phyloP scores from a whole-genome alignment of 92 coral and sea anemone genomes.

The Desmophyllum pertusum region DNA sequence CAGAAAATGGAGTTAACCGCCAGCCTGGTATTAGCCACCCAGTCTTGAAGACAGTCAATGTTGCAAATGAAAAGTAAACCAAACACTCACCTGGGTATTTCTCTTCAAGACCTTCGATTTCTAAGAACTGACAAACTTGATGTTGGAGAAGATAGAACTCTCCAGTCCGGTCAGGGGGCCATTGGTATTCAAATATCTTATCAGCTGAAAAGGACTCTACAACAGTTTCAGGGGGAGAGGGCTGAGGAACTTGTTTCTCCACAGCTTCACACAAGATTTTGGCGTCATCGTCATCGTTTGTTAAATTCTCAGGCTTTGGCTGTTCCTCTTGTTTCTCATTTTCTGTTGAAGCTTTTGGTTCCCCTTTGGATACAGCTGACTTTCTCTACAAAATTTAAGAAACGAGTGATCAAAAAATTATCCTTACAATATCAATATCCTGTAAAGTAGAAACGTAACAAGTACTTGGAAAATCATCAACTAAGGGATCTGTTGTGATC shows the following conservation, averaged over 20 bases:
- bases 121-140: conserved; percentile 87
- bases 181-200: conserved; percentile 80
- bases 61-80: background rate
- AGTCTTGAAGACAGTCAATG: background rate
- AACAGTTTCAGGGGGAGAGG: conserved; percentile 19
- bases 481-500: too few species aligned
- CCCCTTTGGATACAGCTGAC: conserved; percentile 26
- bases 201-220: conserved; percentile 36
- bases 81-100: conserved; percentile 71
- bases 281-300: background rate
- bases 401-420: background rate
- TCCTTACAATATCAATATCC: too few species aligned
- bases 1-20: background rate
- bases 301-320: background rate
- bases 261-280: conserved; percentile 7
- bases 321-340: conserved; percentile 19
- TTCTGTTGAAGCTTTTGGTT: conserved; percentile 22
- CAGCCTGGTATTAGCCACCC: background rate
- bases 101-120: conserved; percentile 52
- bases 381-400: conserved; percentile 18
- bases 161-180: conserved; percentile 95
- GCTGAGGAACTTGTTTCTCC: conserved; percentile 13
- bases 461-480: too few species aligned
- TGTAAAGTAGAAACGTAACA: too few species aligned
- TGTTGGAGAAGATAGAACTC: conserved; percentile 74